A percentile compares a stretch with the other conserved stretches of the same genome.
phyloP scores from a whole-genome alignment of 2,888 invertebrate species.

The Dicycla oo region DNA sequence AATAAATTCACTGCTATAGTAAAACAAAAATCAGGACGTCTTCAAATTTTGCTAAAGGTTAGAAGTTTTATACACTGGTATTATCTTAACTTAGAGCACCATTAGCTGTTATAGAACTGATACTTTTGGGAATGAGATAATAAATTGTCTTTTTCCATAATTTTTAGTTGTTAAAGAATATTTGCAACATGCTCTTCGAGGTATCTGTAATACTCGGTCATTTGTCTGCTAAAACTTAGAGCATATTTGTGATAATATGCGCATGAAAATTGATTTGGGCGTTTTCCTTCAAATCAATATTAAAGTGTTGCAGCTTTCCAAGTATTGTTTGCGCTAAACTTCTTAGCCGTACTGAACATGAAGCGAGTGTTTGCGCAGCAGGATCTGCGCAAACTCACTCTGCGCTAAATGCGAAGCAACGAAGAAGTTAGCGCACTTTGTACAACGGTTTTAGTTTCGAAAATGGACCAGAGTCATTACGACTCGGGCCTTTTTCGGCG shows the following conservation, averaged over 20 bases:
- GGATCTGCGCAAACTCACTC: not conserved
- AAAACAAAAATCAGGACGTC: not conserved
- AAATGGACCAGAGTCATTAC: conserved; percentile 10
- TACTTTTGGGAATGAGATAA: not conserved
- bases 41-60: not conserved
- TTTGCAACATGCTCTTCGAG: conserved; percentile 3
- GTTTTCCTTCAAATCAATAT: not conserved
- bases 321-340: conserved; percentile 3
- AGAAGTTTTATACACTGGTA: not conserved
- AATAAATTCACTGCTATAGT: not conserved
- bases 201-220: conserved; percentile 26
- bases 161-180: not conserved
- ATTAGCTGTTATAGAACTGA: not conserved
- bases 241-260: conserved; percentile 1
- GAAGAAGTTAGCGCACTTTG: not conserved
- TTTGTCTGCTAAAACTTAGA: conserved; percentile 4
- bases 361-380: not conserved
- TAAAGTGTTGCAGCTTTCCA: not conserved
- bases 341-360: not conserved
- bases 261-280: not conserved
- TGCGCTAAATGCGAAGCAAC: not conserved
- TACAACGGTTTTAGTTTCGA: conserved; percentile 27
- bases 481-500: conserved; percentile 12
- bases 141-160: not conserved
- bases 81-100: not conserved